These are phyloP conservation scores for Caretta caretta DNA, from an alignment of 2,113 vertebrate genomes.

Conservation along the genomic window DNA sequence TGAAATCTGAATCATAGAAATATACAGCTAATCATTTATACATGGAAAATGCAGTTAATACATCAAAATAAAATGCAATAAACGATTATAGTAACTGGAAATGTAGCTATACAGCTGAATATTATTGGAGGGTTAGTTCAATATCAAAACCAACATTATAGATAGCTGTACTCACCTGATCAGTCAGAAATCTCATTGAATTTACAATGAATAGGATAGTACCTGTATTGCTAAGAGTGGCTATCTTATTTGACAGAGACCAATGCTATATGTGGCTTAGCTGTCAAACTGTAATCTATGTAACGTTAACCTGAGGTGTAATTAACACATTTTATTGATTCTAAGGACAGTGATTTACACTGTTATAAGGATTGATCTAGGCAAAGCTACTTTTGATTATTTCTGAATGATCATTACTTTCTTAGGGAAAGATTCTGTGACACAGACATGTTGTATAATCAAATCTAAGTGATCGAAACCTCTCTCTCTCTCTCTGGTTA, in stretches of 20 bases:
- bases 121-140: neutral
- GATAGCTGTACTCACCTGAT: neutral
- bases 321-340: neutral
- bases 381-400: neutral
- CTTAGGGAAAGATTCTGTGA: neutral
- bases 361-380: neutral
- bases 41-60: neutral
- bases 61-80: neutral
- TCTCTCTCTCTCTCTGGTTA: neutral
- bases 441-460: neutral
- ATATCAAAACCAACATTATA: neutral
- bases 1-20: neutral
- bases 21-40: neutral
- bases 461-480: neutral
- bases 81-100: neutral
- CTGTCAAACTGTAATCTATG: neutral
- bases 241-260: neutral
- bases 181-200: neutral
- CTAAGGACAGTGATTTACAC: neutral
- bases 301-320: neutral
- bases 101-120: neutral
- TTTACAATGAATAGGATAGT: neutral
- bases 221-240: neutral
- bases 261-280: neutral
- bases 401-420: neutral